phyloP scores from a whole-genome alignment of 2,888 invertebrate genomes.

The Melanophora roralis region DNA sequence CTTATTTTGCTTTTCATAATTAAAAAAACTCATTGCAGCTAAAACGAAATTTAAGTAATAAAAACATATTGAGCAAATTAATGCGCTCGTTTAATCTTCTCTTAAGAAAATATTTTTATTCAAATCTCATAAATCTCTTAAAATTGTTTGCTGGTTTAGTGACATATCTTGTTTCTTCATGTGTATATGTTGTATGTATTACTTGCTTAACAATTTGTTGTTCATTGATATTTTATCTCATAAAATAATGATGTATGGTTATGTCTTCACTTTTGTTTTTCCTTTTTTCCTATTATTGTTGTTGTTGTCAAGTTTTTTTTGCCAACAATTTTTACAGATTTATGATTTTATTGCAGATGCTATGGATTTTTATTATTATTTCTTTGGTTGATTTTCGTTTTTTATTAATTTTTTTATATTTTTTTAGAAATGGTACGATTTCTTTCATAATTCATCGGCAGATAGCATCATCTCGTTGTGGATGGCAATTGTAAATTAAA shows the following conservation, averaged over 20 bases:
- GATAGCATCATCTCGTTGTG: constrained; percentile 34
- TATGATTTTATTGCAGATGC: constrained; percentile 63
- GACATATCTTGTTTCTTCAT: too few species aligned
- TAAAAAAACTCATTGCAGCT: too few species aligned
- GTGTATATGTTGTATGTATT: not conserved
- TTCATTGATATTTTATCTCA: constrained; percentile 62
- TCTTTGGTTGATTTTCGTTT: constrained; percentile 7
- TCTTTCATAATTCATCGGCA: constrained; percentile 37
- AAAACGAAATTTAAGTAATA: too few species aligned
- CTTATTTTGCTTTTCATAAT: too few species aligned
- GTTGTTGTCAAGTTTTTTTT: not conserved
- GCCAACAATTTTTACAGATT: constrained; percentile 42
- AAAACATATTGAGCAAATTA: too few species aligned
- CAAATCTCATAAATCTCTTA: too few species aligned
- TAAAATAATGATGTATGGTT: constrained; percentile 63
- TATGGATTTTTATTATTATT: constrained; percentile 60
- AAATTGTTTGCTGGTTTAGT: constrained; percentile 25
- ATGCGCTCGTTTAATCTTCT: too few species aligned
- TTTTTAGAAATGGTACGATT: not conserved
- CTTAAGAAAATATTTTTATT: too few species aligned
- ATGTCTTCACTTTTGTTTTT: constrained; percentile 59
- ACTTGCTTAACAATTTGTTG: constrained; percentile 56
- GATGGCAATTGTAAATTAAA: constrained; percentile 30
- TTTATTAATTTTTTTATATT: constrained; percentile 4
- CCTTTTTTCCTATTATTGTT: not conserved